Conservation (phyloP, 2,797 vertebrate species). For the Halcyon smyrnensis region DNA sequence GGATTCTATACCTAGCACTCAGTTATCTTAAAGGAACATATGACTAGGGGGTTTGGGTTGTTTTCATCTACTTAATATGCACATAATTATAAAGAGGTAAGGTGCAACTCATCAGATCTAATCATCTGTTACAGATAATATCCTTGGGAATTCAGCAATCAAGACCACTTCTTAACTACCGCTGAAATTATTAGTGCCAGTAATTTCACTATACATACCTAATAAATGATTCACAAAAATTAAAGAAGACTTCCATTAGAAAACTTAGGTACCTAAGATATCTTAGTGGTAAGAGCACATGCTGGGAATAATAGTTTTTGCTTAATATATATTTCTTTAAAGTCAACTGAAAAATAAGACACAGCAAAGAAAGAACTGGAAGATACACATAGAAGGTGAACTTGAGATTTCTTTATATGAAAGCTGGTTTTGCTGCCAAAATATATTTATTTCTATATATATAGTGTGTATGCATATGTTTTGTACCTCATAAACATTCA, state of each 20-base stretch:
- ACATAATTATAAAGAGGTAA: conserved; percentile 8
- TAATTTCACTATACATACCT: conserved; percentile 30
- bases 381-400: not conserved
- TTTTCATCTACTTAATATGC: not conserved
- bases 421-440: not conserved
- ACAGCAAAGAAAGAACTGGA: not conserved
- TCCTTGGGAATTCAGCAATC: conserved; percentile 41
- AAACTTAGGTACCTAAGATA: not conserved
- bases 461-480: too few relatives aligned
- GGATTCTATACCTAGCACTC: not conserved
- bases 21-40: not conserved
- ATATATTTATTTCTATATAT: not conserved
- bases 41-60: not conserved
- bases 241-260: not conserved
- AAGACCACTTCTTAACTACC: conserved; percentile 35
- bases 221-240: conserved; percentile 8
- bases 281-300: not conserved
- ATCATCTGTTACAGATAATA: conserved; percentile 12
- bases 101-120: conserved; percentile 39
- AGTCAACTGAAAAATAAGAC: not conserved
- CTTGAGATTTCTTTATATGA: not conserved
- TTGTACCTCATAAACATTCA: not conserved
- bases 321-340: not conserved
- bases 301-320: not conserved
- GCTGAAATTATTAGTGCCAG: not conserved